Evolutionary conservation across 2,113 vertebrate species (phyloP).

Genomic region (Misgurnus mizolepis): DNA sequence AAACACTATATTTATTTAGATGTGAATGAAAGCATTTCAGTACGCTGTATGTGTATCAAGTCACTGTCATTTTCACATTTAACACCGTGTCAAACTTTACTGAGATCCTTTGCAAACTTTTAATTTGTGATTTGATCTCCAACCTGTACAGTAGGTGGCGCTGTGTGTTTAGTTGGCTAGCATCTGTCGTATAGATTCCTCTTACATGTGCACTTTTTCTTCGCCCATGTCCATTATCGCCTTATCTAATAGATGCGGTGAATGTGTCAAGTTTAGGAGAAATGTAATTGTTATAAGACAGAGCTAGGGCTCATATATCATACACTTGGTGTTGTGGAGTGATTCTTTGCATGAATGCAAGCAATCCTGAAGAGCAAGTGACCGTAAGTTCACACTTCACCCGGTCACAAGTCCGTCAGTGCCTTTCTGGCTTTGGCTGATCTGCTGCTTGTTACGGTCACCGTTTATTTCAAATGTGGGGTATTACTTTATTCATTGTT

Average conservation of each 20-base stretch:
- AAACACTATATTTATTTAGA: neutral
- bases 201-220: slow-evolving; percentile 11
- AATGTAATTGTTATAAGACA: neutral
- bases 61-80: too few relatives aligned
- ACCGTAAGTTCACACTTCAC: neutral
- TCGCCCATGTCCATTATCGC: slow-evolving; percentile 62
- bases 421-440: slow-evolving; percentile 32
- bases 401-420: neutral
- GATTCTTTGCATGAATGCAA: neutral
- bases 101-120: neutral
- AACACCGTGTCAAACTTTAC: neutral
- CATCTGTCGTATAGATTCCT: slow-evolving; percentile 33
- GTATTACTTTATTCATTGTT: neutral
- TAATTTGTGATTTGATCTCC: neutral
- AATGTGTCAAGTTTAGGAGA: slow-evolving; percentile 52
- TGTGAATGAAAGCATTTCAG: neutral
- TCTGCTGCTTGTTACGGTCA: neutral
- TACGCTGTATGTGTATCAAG: too few relatives aligned
- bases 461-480: neutral
- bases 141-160: neutral
- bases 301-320: neutral
- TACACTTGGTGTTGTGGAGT: slow-evolving; percentile 2
- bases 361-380: neutral
- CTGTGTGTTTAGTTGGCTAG: neutral
- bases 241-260: slow-evolving; percentile 68